Conservation (phyloP, 2,888 invertebrate genomes). For the Apodemia duryi region DNA sequence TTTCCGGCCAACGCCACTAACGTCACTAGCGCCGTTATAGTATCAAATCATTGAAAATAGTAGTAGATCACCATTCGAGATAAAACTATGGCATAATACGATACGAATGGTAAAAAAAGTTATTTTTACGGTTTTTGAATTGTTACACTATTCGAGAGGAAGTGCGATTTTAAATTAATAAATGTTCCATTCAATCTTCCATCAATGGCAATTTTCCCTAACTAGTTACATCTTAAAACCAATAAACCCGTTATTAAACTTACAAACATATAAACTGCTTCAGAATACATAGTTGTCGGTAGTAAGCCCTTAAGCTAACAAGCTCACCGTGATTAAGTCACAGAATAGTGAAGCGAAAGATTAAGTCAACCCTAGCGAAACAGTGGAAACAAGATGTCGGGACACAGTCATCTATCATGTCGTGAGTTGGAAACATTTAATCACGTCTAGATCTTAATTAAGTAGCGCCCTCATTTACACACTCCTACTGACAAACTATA, state of each 20-base stretch:
- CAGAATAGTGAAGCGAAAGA: slow-evolving; percentile 9
- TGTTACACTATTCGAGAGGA: too few relatives aligned
- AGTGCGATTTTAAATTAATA: too few relatives aligned
- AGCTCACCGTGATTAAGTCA: slow-evolving; percentile 11
- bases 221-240: background rate
- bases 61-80: too few relatives aligned
- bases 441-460: slow-evolving; percentile 67
- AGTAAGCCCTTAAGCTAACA: slow-evolving; percentile 9
- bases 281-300: background rate
- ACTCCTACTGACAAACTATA: slow-evolving; percentile 28
- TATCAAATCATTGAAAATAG: too few relatives aligned
- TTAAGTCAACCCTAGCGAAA: slow-evolving; percentile 22
- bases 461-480: slow-evolving; percentile 56
- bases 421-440: slow-evolving; percentile 56
- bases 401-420: slow-evolving; percentile 56
- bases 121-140: too few relatives aligned
- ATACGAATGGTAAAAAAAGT: too few relatives aligned
- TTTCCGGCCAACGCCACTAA: too few relatives aligned
- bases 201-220: too few relatives aligned
- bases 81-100: too few relatives aligned
- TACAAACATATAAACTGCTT: background rate
- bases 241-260: background rate
- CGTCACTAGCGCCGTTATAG: too few relatives aligned
- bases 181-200: too few relatives aligned
- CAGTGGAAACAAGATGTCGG: slow-evolving; percentile 33